Conservation (phyloP, 2,888 invertebrate genomes). For the Leucophenga montana region DNA sequence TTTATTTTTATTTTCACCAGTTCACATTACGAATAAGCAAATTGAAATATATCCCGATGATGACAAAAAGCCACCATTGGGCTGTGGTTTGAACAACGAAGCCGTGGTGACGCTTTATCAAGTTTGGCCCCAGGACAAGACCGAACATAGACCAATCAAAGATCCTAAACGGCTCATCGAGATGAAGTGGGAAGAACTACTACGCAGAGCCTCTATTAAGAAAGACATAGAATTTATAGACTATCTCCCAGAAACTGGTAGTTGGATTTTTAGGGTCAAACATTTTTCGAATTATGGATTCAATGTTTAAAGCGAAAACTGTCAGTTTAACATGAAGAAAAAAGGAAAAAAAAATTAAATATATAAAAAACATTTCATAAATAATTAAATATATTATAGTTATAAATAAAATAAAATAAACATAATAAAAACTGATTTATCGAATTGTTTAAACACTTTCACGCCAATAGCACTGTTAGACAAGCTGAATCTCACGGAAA, state of each 20-base stretch:
- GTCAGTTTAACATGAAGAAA: too few relatives aligned
- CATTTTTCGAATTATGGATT: constrained; percentile 96
- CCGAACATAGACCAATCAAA: constrained; percentile 84
- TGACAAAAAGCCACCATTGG: constrained; percentile 88
- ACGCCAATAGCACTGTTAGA: too few relatives aligned
- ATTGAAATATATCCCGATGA: constrained; percentile 96
- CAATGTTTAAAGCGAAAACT: constrained; percentile 93
- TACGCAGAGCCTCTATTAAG: constrained; percentile 87
- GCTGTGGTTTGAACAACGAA: constrained; percentile 89
- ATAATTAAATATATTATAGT: too few relatives aligned
- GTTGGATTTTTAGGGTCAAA: constrained; percentile 96
- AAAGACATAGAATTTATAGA: constrained; percentile 94
- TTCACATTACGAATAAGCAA: constrained; percentile 94
- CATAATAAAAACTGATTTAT: too few relatives aligned
- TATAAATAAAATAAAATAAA: too few relatives aligned
- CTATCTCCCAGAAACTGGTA: constrained; percentile 94
- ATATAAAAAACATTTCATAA: too few relatives aligned
- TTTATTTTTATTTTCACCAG: constrained; percentile 70
- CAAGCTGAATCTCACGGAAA: too few relatives aligned
- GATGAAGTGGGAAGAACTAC: constrained; percentile 89
- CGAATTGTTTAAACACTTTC: too few relatives aligned
- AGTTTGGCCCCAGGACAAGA: constrained; percentile 92
- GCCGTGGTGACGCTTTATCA: constrained; percentile 94
- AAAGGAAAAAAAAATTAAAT: too few relatives aligned
- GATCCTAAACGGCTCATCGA: constrained; percentile 83